phyloP scores from a whole-genome alignment of 1,140 invertebrate species.

The Drosophila miranda region DNA sequence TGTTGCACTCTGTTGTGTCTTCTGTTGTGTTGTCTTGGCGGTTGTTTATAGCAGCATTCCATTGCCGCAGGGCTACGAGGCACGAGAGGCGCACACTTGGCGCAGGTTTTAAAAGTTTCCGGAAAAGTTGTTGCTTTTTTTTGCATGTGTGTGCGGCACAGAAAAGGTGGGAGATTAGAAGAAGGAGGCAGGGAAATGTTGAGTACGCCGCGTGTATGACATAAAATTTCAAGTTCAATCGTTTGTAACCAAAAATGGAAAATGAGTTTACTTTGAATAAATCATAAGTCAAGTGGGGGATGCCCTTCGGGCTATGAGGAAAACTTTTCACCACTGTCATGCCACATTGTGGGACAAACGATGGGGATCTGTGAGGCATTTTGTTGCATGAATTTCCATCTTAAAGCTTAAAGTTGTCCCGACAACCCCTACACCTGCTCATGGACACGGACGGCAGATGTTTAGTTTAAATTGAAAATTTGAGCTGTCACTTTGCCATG shows the following conservation, averaged over 20 bases:
- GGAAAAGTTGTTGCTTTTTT: constrained; percentile 40
- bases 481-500: constrained; percentile 66
- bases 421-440: constrained; percentile 16
- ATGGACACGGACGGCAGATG: constrained; percentile 40
- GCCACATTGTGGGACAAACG: too few species aligned
- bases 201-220: constrained; percentile 43
- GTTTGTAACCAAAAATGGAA: constrained; percentile 55
- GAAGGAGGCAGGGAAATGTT: constrained; percentile 2
- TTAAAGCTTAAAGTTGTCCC: neutral
- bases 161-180: too few species aligned
- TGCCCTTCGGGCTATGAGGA: constrained; percentile 35
- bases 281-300: constrained; percentile 55
- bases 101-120: constrained; percentile 59
- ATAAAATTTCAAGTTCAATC: constrained; percentile 67
- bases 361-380: too few species aligned
- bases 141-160: constrained; percentile 7
- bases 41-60: constrained; percentile 59
- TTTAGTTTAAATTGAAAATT: constrained; percentile 72
- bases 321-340: constrained; percentile 31
- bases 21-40: constrained; percentile 9
- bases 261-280: constrained; percentile 76
- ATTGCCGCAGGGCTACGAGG: constrained; percentile 33
- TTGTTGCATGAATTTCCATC: neutral
- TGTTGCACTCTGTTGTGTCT: constrained; percentile 18
- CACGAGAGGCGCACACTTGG: constrained; percentile 43